A percentile compares a stretch with the other conserved stretches of the same genome.
These are phyloP conservation scores for Larimichthys crocea DNA, from an alignment of 2,113 vertebrate species.

Conservation along the genomic window DNA sequence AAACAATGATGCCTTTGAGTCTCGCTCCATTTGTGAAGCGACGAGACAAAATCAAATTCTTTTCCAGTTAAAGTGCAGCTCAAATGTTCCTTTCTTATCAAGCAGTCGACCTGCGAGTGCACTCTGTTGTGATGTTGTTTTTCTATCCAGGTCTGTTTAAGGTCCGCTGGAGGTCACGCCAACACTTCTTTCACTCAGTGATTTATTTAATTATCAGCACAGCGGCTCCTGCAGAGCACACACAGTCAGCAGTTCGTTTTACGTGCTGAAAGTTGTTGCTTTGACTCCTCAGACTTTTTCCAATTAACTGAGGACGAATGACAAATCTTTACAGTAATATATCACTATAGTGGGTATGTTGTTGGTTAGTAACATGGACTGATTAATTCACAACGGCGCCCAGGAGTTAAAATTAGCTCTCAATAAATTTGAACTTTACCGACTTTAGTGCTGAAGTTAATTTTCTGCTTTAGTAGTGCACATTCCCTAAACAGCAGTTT, in stretches of 20 bases:
- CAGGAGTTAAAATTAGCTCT: not conserved
- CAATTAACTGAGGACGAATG: not conserved
- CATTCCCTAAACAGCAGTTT: too few relatives aligned
- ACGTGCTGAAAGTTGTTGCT: not conserved
- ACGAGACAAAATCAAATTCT: conserved; percentile 62
- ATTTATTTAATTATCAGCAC: not conserved
- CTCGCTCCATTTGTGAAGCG: conserved; percentile 53
- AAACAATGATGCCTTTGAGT: conserved; percentile 68
- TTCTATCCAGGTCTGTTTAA: not conserved
- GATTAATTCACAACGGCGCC: not conserved
- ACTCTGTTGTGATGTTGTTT: conserved; percentile 30
- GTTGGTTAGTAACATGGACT: not conserved
- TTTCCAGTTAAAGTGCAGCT: conserved; percentile 49
- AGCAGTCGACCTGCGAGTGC: conserved; percentile 41
- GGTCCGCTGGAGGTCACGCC: not conserved
- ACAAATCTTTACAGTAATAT: not conserved
- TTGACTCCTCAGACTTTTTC: not conserved
- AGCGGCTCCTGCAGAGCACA: not conserved
- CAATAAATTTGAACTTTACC: not conserved
- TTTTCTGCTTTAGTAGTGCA: too few relatives aligned
- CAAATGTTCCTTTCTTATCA: conserved; percentile 69
- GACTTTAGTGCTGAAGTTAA: too few relatives aligned
- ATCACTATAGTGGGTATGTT: not conserved
- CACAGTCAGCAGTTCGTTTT: not conserved
- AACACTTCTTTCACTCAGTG: not conserved